Conservation (phyloP, 2,888 invertebrate genomes). For the Helicoverpa assulta region DNA sequence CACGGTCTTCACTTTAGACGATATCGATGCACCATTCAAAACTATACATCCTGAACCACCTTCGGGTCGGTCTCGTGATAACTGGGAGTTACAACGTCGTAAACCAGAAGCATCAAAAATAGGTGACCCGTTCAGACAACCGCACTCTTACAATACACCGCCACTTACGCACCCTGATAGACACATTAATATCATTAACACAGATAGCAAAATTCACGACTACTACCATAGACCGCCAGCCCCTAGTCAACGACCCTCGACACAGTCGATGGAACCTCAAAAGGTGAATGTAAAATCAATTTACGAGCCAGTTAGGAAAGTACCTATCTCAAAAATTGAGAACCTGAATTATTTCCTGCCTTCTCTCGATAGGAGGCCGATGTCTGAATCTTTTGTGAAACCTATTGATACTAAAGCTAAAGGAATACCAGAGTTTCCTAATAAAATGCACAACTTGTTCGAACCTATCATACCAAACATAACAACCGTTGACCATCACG, state of each 20-base stretch:
- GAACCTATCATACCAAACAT: constrained; percentile 57
- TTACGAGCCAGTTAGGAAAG: constrained; percentile 67
- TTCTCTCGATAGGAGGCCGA: constrained; percentile 62
- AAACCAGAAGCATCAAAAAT: constrained; percentile 29
- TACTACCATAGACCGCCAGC: constrained; percentile 52
- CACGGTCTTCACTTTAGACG: constrained; percentile 74
- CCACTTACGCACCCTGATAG: constrained; percentile 56
- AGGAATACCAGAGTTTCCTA: constrained; percentile 24
- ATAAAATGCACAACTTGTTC: constrained; percentile 61
- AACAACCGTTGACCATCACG: constrained; percentile 56
- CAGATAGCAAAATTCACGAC: constrained; percentile 67
- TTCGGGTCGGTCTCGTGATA: constrained; percentile 50
- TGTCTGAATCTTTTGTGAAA: constrained; percentile 30
- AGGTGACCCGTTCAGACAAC: constrained; percentile 42
- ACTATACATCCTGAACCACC: constrained; percentile 69
- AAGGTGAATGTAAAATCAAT: constrained; percentile 60
- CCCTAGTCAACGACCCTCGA: constrained; percentile 33
- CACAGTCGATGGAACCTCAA: constrained; percentile 51
- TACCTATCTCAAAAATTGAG: constrained; percentile 69
- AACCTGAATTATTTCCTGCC: constrained; percentile 75
- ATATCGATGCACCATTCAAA: constrained; percentile 71
- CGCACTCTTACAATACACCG: constrained; percentile 52
- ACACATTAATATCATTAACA: constrained; percentile 61
- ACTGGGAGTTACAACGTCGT: constrained; percentile 53
- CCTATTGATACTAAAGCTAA: constrained; percentile 15